These are phyloP conservation scores for Micropterix aruncella DNA, from an alignment of 2,888 invertebrate genomes.

Conservation along the genomic window DNA sequence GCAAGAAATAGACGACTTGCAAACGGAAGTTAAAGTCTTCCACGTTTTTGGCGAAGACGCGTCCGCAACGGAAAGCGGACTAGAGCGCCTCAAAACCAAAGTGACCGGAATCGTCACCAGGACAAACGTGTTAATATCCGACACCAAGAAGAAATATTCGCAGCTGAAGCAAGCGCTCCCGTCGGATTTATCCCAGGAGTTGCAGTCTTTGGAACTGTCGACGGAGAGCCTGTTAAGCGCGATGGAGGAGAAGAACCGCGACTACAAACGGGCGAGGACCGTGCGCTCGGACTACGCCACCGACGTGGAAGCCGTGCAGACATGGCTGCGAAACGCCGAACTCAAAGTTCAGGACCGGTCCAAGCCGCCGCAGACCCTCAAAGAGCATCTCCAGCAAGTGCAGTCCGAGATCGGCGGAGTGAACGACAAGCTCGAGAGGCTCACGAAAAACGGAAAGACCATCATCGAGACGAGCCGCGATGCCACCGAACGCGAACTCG, in stretches of 20 bases:
- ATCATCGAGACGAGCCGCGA: slow-evolving; percentile 71
- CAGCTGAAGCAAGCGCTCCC: slow-evolving; percentile 48
- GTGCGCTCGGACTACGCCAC: slow-evolving; percentile 65
- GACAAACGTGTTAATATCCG: slow-evolving; percentile 42
- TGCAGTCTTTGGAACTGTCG: slow-evolving; percentile 69
- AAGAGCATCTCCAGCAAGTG: slow-evolving; percentile 63
- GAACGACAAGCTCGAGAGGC: slow-evolving; percentile 61
- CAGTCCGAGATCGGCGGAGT: slow-evolving; percentile 59
- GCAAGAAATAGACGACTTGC: slow-evolving; percentile 49
- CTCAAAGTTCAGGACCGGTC: slow-evolving; percentile 70
- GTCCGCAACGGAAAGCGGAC: slow-evolving; percentile 40
- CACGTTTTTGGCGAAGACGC: slow-evolving; percentile 70
- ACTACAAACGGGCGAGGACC: slow-evolving; percentile 75
- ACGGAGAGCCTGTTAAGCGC: slow-evolving; percentile 64
- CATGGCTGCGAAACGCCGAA: slow-evolving; percentile 76
- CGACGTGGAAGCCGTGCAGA: slow-evolving; percentile 68
- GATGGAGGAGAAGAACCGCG: slow-evolving; percentile 80
- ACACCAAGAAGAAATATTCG: slow-evolving; percentile 46
- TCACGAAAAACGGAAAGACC: slow-evolving; percentile 62
- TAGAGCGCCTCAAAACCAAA: slow-evolving; percentile 41
- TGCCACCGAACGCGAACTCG: slow-evolving; percentile 58
- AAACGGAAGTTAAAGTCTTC: slow-evolving; percentile 51
- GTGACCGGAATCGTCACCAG: slow-evolving; percentile 41
- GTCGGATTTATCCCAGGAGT: slow-evolving; percentile 65
- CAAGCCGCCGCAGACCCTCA: slow-evolving; percentile 59